Base-by-base conservation (phyloP, 2,888 invertebrate genomes). In the Frankliniella fusca region DNA sequence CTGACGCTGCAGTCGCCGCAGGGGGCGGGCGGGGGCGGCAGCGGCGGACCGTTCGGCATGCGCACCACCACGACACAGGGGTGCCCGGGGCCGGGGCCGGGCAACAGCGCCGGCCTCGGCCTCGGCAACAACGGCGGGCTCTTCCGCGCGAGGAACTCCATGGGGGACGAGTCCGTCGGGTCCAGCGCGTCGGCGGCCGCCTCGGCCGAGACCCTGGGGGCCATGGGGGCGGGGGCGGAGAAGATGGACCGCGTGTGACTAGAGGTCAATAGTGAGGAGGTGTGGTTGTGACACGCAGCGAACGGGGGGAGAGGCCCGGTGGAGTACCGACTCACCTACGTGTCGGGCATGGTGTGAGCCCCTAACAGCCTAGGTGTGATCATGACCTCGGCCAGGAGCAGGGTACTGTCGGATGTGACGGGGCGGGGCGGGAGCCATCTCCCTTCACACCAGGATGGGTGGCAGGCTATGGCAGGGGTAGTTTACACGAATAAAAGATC, bases 221-320 rank as follows among this genome's bases (percentile, higher is more conserved):
- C 49, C 48, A 10, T 23, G 49, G 54, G 49, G 82, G 84, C 84
- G 80, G 82, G 82, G 48, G 80, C 80, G 23, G 83, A 82, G 18
- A 82, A 80, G 18, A 84, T 84, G 79, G 87, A 87, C 81, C 86
- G 86, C 70, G 88, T 88, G 85, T 88, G 88, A 88, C 87, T 87
- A 87, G 86, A 87, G 80, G 85, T 87, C 84, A 86, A 87, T 85
- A 87, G 86, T 84, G 86, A 87, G 82, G 87, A 87, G 85, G 87
- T 87, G 82, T 86, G 86, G 86, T 85, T 86, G 85, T 86, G 85
- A 86, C 83, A 82, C 70, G 70, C 70, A 23, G 70, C 70, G 23
- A 2, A 27, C 23, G 8, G 70, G 70, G 70, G 70, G 23, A 27
- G 23, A 27, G 70, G 23, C 23, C 1, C 70, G 70, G 23, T 23